Evolutionary conservation across 2,888 invertebrate genomes (phyloP).

Genomic region (Endotricha flammealis): DNA sequence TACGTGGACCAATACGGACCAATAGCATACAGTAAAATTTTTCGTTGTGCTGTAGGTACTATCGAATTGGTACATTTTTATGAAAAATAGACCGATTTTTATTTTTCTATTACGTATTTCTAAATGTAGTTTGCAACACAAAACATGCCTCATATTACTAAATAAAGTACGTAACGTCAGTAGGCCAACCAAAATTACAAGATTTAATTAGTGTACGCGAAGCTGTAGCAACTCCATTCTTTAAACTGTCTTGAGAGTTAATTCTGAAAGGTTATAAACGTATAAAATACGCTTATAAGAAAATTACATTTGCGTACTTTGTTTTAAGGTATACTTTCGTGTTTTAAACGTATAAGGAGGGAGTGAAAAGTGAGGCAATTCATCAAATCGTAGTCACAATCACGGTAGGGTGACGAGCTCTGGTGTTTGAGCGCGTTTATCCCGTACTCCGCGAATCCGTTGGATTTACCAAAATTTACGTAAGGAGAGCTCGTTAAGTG

Average conservation of each 20-base stretch:
- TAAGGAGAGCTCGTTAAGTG: conserved; percentile 44
- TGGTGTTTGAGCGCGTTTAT: conserved; percentile 40
- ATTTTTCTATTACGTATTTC: too few species aligned
- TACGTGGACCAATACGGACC: too few species aligned
- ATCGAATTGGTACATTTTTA: too few species aligned
- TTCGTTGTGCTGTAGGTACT: too few species aligned
- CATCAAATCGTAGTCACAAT: conserved; percentile 63
- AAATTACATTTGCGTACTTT: conserved; percentile 13
- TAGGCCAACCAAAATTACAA: conserved; percentile 15
- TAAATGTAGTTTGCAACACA: too few species aligned
- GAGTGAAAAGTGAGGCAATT: conserved; percentile 51
- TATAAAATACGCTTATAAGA: too few species aligned
- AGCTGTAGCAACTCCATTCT: conserved; percentile 30
- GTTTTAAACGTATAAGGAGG: conserved; percentile 19
- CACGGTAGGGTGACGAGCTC: conserved; percentile 51
- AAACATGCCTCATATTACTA: conserved; percentile 3
- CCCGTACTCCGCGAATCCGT: conserved; percentile 38
- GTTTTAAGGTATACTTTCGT: conserved; percentile 9
- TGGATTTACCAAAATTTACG: conserved; percentile 49
- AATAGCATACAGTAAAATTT: too few species aligned
- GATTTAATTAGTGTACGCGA: conserved; percentile 43
- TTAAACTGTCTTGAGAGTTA: conserved; percentile 26
- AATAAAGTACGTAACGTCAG: conserved; percentile 7
- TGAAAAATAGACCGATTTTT: too few species aligned
- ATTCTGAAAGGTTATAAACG: conserved; percentile 10